Conservation (phyloP, 92 coral and sea anemone genomes). For the Pocillopora grandis region DNA sequence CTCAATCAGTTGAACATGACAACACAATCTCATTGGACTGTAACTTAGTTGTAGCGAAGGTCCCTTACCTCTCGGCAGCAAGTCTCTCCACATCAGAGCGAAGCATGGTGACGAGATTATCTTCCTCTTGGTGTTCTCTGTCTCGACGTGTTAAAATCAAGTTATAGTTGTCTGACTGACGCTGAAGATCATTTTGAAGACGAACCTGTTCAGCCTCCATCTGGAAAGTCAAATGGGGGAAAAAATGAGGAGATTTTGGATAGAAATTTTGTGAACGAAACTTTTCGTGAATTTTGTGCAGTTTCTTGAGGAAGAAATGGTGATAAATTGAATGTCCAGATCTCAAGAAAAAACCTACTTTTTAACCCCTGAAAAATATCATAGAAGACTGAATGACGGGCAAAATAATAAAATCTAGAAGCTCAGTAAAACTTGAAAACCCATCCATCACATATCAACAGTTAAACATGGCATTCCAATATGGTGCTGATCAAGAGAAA, state of each 20-base stretch:
- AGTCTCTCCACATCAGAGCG: constrained; percentile 90
- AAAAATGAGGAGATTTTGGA: not conserved
- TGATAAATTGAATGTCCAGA: too few species aligned
- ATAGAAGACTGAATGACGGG: too few species aligned
- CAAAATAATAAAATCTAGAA: too few species aligned
- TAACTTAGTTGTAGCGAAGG: not conserved
- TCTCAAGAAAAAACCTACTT: too few species aligned
- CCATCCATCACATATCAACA: too few species aligned
- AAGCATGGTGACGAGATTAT: constrained; percentile 83
- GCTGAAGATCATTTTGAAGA: constrained; percentile 64
- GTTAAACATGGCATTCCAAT: not conserved
- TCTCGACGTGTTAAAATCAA: constrained; percentile 81
- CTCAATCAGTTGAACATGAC: not conserved
- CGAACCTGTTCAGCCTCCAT: constrained; percentile 75
- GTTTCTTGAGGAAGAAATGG: too few species aligned
- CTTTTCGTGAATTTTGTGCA: too few species aligned
- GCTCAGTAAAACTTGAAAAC: too few species aligned
- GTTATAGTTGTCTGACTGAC: constrained; percentile 72
- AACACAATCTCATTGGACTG: too few species aligned
- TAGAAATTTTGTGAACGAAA: not conserved
- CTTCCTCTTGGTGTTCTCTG: constrained; percentile 85
- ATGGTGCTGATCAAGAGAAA: not conserved
- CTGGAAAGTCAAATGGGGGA: constrained; percentile 31
- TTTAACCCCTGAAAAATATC: too few species aligned
- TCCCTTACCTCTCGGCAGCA: constrained; percentile 82